Evolutionary conservation across 2,888 invertebrate genomes (phyloP), one percentile per base, ranked within the genome.

Genomic region (Chydorus sphaericus): DNA sequence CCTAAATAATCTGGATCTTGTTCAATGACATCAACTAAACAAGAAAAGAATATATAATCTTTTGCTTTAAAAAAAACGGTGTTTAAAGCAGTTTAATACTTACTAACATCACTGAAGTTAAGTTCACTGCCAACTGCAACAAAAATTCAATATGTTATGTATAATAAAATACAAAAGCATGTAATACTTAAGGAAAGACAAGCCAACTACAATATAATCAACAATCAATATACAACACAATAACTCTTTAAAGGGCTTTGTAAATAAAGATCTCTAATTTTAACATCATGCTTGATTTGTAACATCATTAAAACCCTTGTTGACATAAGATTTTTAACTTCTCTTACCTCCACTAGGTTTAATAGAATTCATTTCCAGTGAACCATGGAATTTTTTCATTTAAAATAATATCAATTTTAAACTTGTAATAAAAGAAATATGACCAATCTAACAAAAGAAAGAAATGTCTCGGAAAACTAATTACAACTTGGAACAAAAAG

Each of bases 21-120:
- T 33, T 55, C 55, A 29, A 58, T 58, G 18, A 58, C 58, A 37
- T 57, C 58, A 50, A 58, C 58, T 58, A 44, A 4, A 55, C 33
- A 26, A 37, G 20, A 26, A 18, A 44, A 30, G 29, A 48, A 5
- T 8, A 26, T 26, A 29, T 8, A 11, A 48, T 16, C 23, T 18
- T 3, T 29, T 14, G 11, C 14, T 8, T 30, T 11, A 54, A n/a
- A n/a, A n/a, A n/a, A n/a, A n/a, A n/a, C n/a, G n/a, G n/a, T n/a
- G n/a, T 8, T 26, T 39, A 14, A n/a, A 16, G 14, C 23, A 31
- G 10, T 20, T 4, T 29, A 52, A 28, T 75, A 83, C 83, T 82
- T 74, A 84, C 83, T 78, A 76, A 84, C 82, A 81, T 84, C 83
- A 76, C 82, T 83, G 72, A 83, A 79, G 70, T 81, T 80, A 68